Base-by-base conservation (phyloP, 2,797 vertebrate genomes). In the Nannoperca obscura region DNA sequence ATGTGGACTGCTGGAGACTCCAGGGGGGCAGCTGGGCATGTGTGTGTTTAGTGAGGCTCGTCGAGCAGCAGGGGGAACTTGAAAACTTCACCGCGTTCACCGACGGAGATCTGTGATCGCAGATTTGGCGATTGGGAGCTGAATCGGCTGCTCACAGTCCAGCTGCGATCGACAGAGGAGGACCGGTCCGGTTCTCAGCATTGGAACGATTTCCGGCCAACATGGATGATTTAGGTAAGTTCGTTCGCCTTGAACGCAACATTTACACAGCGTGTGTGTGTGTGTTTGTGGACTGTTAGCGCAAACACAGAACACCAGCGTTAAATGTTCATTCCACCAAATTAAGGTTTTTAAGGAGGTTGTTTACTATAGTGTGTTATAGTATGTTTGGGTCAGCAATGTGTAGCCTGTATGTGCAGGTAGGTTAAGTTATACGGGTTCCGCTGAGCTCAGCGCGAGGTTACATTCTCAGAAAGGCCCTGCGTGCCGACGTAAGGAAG, bases 191-290 rank as follows among this genome's bases (percentile, higher is more conserved):
- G 83, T 84, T 84, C 76, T 76, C 76, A 27, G 49, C 68, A n/a
- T 61, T 63, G 87, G 83, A 80, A 71, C 84, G 81, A 88, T 91
- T 94, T 89, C 91, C 85, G 89, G 81, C 84, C 86, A 93, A 90
- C 93, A 95, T 95, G 95, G 95, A 95, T 86, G 94, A 95, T 92
- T 90, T 95, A 86, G 95, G 95, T 95, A 89, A 93, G 93, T 93
- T 92, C 72, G 62, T 54, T 34, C n/a, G 60, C 75, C 68, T 12
- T 71, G 85, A 76, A 82, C 67, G 76, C 83, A 81, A 74, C 87
- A 68, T 71, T 71, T 54, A 66, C 72, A 71, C 80, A 7, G 24
- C 65, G 65, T 8, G 62, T 4, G 75, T 1, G 49, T 27, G 74
- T 38, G 49, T 15, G 30, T 47, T 30, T 32, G 32, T 57, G 60